Conservation (phyloP, 2,888 invertebrate species). For the Lumbricus terrestris region DNA sequence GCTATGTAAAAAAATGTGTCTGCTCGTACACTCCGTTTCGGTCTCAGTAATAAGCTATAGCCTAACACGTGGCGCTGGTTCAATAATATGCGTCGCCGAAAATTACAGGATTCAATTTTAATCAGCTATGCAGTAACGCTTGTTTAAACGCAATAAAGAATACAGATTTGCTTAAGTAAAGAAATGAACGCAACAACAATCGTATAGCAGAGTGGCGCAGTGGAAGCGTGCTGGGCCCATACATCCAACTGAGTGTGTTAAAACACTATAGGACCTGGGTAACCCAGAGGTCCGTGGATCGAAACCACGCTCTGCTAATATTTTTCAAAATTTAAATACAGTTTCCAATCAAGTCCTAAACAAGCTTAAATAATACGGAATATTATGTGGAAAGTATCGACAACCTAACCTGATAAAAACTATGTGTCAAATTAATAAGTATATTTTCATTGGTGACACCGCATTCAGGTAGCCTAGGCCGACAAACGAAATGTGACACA, state of each 20-base stretch:
- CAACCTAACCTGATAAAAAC: background rate
- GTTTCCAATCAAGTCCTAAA: background rate
- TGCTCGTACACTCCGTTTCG: no score
- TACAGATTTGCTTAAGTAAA: background rate
- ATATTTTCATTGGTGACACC: no score
- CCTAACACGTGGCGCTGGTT: no score
- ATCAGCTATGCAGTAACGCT: background rate
- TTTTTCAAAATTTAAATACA: background rate
- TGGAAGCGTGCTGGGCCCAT: conserved; percentile 19
- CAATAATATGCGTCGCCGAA: background rate
- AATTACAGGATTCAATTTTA: background rate
- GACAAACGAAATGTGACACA: no score
- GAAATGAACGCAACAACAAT: accelerated
- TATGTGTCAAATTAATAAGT: background rate
- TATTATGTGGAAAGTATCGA: background rate
- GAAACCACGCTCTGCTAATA: conserved; percentile 17
- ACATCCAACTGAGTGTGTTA: background rate
- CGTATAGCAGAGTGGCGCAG: conserved; percentile 14
- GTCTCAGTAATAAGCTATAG: no score
- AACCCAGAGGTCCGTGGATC: conserved; percentile 19
- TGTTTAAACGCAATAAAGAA: background rate
- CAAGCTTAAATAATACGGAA: background rate
- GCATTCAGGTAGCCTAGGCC: no score
- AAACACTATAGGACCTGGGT: background rate
- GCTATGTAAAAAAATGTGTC: background rate